These are phyloP conservation scores for Drosophila setifemur DNA, from an alignment of 1,140 invertebrate species.

Conservation along the genomic window DNA sequence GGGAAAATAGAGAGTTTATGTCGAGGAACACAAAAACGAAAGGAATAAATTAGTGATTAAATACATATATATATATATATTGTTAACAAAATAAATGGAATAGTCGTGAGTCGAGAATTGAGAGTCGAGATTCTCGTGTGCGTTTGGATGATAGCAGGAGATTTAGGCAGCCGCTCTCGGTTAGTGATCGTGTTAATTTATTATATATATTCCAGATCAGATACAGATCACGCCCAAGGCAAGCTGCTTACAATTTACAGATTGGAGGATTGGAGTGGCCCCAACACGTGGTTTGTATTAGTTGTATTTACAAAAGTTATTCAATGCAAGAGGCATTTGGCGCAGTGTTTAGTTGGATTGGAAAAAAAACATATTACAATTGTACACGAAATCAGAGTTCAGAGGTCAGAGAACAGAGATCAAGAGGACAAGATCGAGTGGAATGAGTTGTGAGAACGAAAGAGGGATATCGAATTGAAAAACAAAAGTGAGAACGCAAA, in stretches of 20 bases:
- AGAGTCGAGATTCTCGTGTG: slow-evolving; percentile 36
- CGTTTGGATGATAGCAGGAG: slow-evolving; percentile 29
- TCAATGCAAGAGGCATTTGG: slow-evolving; percentile 44
- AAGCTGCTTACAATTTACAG: slow-evolving; percentile 23
- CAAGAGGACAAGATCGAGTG: slow-evolving; percentile 7
- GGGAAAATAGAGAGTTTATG: slow-evolving; percentile 73
- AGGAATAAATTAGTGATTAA: slow-evolving; percentile 35
- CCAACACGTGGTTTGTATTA: slow-evolving; percentile 3
- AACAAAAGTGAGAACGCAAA: slow-evolving; percentile 46
- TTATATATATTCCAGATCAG: slow-evolving; percentile 9
- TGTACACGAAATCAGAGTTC: slow-evolving; percentile 57
- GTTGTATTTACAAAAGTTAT: slow-evolving; percentile 59
- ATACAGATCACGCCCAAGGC: slow-evolving; percentile 40
- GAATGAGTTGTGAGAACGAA: slow-evolving; percentile 26
- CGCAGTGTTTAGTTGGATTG: slow-evolving; percentile 31
- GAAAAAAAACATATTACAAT: slow-evolving; percentile 27
- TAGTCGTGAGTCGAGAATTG: slow-evolving; percentile 6
- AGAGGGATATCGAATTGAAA: slow-evolving; percentile 42
- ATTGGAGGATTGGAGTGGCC: slow-evolving; percentile 29
- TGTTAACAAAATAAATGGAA: slow-evolving; percentile 23
- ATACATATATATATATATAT: slow-evolving; percentile 24
- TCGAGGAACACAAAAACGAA: slow-evolving; percentile 32
- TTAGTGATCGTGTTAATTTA: slow-evolving; percentile 25
- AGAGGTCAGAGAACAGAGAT: slow-evolving; percentile 20
- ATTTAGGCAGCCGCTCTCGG: slow-evolving; percentile 26